phyloP scores from a whole-genome alignment of 2,113 vertebrate genomes.

The Labeo rohita region DNA sequence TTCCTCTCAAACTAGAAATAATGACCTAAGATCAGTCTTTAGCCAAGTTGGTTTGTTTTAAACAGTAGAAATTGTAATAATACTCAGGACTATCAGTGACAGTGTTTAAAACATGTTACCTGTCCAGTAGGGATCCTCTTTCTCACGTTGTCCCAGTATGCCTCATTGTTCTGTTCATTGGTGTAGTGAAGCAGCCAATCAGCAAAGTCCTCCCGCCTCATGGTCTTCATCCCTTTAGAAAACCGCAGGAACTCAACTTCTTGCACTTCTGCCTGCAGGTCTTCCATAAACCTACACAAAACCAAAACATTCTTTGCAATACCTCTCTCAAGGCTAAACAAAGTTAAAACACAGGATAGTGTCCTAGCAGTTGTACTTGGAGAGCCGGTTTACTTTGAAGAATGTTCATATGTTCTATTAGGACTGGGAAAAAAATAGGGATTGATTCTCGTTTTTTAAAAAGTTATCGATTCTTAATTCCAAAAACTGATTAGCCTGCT shows the following conservation, averaged over 20 bases:
- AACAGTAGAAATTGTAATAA: neutral
- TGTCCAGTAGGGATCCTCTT: slow-evolving; percentile 88
- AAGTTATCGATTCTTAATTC: too few species aligned
- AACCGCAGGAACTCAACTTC: slow-evolving; percentile 98
- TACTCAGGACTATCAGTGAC: neutral
- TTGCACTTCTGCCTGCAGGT: slow-evolving; percentile 92
- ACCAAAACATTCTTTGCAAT: slow-evolving; percentile 16
- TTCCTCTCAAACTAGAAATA: neutral
- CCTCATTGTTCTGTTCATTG: slow-evolving; percentile 90
- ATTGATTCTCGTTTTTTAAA: too few species aligned
- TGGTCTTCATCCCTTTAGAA: slow-evolving; percentile 91
- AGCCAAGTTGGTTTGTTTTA: neutral
- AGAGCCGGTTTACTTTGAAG: neutral
- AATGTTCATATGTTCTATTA: too few species aligned
- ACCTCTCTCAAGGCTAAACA: neutral
- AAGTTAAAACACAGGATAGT: neutral
- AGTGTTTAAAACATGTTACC: slow-evolving; percentile 70
- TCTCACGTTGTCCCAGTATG: slow-evolving; percentile 93
- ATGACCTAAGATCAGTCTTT: neutral
- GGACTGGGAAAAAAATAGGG: too few species aligned
- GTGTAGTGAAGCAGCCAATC: slow-evolving; percentile 97
- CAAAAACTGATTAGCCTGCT: too few species aligned
- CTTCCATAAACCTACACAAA: slow-evolving; percentile 89
- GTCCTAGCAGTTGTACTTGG: neutral
- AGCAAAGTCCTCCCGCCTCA: slow-evolving; percentile 96